Conservation (phyloP, 1,140 invertebrate species). For the Holotrichia oblita region DNA sequence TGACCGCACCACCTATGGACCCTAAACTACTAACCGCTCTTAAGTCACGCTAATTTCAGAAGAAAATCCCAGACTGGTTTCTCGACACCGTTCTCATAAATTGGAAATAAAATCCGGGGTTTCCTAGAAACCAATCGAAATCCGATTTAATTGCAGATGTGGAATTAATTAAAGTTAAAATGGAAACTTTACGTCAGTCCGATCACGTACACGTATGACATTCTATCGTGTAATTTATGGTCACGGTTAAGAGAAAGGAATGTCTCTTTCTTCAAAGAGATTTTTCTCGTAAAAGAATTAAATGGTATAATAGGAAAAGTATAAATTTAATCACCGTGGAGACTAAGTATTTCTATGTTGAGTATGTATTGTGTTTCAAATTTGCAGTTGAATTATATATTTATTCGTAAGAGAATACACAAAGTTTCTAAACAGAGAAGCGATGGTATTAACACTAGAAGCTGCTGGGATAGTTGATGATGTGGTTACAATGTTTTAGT, state of each 20-base stretch:
- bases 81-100: background rate
- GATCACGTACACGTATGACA: constrained; percentile 27
- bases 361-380: background rate
- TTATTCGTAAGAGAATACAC: background rate
- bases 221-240: constrained; percentile 17
- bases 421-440: background rate
- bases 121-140: background rate
- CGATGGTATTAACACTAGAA: no score
- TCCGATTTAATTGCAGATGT: constrained; percentile 23
- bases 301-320: background rate
- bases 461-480: no score
- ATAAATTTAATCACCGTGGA: background rate
- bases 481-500: no score
- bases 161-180: constrained; percentile 31
- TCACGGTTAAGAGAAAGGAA: constrained; percentile 22
- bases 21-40: background rate
- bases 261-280: background rate
- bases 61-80: background rate
- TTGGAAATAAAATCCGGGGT: constrained; percentile 10
- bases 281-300: constrained; percentile 3
- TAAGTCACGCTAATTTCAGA: background rate
- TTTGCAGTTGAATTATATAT: background rate
- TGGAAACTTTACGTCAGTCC: constrained; percentile 2
- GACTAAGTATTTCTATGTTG: background rate
- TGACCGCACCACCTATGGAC: no score